Evolutionary conservation across 2,113 vertebrate species (phyloP).

Genomic region (Danionella cerebrum): DNA sequence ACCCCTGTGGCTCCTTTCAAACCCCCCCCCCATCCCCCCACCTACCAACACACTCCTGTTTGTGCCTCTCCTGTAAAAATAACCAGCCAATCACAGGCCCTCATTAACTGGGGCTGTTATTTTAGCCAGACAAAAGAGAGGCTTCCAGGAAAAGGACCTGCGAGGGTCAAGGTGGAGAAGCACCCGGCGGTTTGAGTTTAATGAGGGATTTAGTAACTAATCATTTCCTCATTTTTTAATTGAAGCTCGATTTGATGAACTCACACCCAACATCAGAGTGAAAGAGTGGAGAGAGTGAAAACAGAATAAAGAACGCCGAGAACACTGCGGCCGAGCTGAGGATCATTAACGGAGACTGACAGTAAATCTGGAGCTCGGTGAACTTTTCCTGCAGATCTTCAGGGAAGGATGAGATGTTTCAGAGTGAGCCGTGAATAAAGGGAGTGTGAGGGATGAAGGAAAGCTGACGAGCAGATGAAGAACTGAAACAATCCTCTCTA

Average conservation of each 20-base stretch:
- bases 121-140: conserved; percentile 45
- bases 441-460: neutral
- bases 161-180: conserved; percentile 57
- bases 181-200: conserved; percentile 49
- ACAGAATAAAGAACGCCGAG: too few relatives aligned
- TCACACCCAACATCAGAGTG: too few relatives aligned
- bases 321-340: too few relatives aligned
- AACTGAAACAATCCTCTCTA: neutral
- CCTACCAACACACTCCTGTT: conserved; percentile 29
- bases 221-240: too few relatives aligned
- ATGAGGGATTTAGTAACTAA: too few relatives aligned
- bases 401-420: too few relatives aligned
- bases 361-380: too few relatives aligned
- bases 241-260: too few relatives aligned
- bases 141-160: conserved; percentile 20
- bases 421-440: neutral
- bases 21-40: conserved; percentile 16
- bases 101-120: conserved; percentile 63
- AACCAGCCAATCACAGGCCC: conserved; percentile 47
- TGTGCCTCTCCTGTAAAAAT: conserved; percentile 49
- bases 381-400: too few relatives aligned
- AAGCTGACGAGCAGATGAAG: conserved; percentile 10
- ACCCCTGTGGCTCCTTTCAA: conserved; percentile 41
- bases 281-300: too few relatives aligned
- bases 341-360: too few relatives aligned